Evolutionary conservation across 2,113 vertebrate genomes (phyloP).

Genomic region (Sinocyclocheilus anophthalmus): DNA sequence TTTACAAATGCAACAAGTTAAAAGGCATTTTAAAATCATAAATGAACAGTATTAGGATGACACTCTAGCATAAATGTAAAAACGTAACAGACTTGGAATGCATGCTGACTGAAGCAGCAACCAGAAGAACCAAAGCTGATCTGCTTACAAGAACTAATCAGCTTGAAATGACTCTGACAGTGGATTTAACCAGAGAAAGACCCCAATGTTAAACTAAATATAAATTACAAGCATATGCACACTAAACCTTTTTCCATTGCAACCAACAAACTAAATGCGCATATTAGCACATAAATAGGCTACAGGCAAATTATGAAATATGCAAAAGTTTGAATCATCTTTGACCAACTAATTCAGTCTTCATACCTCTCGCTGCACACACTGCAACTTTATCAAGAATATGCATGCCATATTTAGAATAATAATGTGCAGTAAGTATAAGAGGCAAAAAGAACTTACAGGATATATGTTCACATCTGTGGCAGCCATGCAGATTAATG

Average conservation of each 20-base stretch:
- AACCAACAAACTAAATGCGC: not conserved
- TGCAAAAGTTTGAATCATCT: not conserved
- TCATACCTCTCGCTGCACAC: not conserved
- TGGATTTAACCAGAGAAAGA: slow-evolving; percentile 16
- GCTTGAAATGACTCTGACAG: slow-evolving; percentile 8
- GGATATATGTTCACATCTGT: slow-evolving; percentile 79
- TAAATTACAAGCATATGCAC: not conserved
- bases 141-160: not conserved
- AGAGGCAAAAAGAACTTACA: slow-evolving; percentile 71
- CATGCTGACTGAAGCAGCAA: not conserved
- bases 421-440: not conserved
- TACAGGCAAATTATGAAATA: not conserved
- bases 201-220: not conserved
- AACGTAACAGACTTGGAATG: not conserved
- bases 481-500: slow-evolving; percentile 81
- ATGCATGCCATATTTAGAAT: not conserved
- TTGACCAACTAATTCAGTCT: not conserved
- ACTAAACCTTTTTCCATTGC: not conserved
- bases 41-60: not conserved
- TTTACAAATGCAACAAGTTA: not conserved
- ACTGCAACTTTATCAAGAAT: not conserved
- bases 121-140: slow-evolving; percentile 24
- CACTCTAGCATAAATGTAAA: not conserved
- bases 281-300: not conserved
- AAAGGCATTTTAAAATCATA: not conserved